Conservation (phyloP, 2,113 vertebrate species). For the Herpetotheres cachinnans region DNA sequence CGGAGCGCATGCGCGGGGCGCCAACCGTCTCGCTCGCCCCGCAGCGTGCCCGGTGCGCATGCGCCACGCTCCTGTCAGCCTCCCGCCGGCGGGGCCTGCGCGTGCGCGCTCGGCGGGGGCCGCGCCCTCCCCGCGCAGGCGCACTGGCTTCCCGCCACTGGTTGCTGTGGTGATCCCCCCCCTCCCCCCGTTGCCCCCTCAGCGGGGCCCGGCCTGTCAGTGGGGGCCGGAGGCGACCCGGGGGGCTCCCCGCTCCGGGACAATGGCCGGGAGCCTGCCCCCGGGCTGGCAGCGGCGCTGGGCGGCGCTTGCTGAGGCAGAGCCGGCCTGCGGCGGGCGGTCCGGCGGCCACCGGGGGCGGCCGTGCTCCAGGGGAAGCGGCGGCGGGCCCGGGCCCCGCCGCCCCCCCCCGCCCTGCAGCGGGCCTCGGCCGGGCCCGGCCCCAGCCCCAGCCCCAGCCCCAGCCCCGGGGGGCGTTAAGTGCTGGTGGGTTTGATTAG, state of each 20-base stretch:
- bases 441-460: too few relatives aligned
- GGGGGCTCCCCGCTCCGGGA: fast-evolving
- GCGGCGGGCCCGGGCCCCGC: not conserved
- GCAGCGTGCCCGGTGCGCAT: not conserved
- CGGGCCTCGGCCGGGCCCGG: not conserved
- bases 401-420: not conserved
- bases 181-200: fast-evolving
- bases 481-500: fast-evolving
- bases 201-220: fast-evolving
- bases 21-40: not conserved
- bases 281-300: not conserved
- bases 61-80: not conserved
- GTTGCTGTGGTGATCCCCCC: fast-evolving
- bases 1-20: not conserved
- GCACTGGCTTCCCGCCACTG: not conserved
- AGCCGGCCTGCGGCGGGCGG: too few relatives aligned
- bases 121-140: not conserved
- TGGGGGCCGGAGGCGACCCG: fast-evolving
- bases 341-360: not conserved
- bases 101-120: not conserved
- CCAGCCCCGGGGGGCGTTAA: too few relatives aligned
- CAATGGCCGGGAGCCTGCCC: not conserved
- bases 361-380: not conserved
- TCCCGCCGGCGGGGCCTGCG: not conserved
- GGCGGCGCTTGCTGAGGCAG: not conserved